Evolutionary conservation across 1,140 invertebrate genomes (phyloP), one percentile per base, ranked within the genome.

Genomic region (Heliconius himera): DNA sequence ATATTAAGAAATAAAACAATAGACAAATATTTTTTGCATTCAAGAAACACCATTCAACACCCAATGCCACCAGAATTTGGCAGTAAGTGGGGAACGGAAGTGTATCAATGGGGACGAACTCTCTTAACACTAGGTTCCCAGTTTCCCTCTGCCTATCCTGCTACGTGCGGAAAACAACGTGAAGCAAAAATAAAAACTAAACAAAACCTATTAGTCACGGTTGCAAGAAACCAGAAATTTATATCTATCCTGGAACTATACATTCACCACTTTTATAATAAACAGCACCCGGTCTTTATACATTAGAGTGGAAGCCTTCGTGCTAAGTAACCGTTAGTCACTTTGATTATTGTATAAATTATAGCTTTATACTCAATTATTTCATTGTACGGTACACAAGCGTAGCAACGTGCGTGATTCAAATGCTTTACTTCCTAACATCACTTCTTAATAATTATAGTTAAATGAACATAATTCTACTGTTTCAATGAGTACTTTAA

Each of bases 261-360:
- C 26, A 29, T 66, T 66, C 22, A 5, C 11, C 22, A 29, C 60
- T 66, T 66, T 66, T 66, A 66, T 66, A 60, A 60, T 60, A 66
- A 66, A 66, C 60, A 66, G 60, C 22, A 66, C n/a, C 26, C 22
- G 9, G 4, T 66, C 56, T 26, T 66, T 66, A 66, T 66, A 89
- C 89, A 89, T 90, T 90, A 89, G 77, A 79, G 84, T 88, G 85
- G 89, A 88, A 90, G 88, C 86, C 83, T 91, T 87, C 91, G 91
- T 93, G 91, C 81, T 85, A 85, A 74, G 54, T 73, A 79, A 84
- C 85, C 86, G 87, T 93, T 92, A 89, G 81, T 93, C 90, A 92
- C 85, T 88, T 91, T 89, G 88, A 89, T 88, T 92, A 90, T 88
- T 84, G 87, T 88, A 90, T 90, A 90, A 93, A 91, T 91, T 90